phyloP scores from a whole-genome alignment of 2,797 vertebrate species.

The Bovichtus variegatus region DNA sequence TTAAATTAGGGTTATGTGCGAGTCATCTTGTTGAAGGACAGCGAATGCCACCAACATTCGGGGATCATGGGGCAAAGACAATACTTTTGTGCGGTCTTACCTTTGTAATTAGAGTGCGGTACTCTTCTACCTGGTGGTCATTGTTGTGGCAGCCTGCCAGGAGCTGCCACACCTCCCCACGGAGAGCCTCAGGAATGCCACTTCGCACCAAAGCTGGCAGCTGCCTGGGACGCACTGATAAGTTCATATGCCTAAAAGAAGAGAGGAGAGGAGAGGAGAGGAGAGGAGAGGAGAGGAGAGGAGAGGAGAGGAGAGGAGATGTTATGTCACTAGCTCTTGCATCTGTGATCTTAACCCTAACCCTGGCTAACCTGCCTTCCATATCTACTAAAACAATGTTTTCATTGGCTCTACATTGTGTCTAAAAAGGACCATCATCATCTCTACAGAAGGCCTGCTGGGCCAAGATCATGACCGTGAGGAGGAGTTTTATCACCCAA shows the following conservation, averaged over 20 bases:
- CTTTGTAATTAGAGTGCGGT: slow-evolving; percentile 98
- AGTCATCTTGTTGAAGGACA: background rate
- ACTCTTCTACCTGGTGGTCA: slow-evolving; percentile 97
- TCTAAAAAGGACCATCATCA: slow-evolving; percentile 4
- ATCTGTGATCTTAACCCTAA: slow-evolving; percentile 6
- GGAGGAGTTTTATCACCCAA: slow-evolving; percentile 11
- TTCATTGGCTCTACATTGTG: background rate
- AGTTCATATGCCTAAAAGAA: slow-evolving; percentile 92
- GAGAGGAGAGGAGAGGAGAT: too few relatives aligned
- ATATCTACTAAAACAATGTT: slow-evolving; percentile 4
- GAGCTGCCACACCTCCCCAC: slow-evolving; percentile 98
- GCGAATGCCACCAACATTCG: background rate
- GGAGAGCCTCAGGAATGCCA: slow-evolving; percentile 95
- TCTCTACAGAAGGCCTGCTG: background rate
- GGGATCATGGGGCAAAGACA: background rate
- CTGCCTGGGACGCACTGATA: slow-evolving; percentile 94
- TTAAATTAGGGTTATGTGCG: background rate
- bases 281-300: too few relatives aligned
- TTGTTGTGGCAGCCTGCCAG: slow-evolving; percentile 98
- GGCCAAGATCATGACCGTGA: slow-evolving; percentile 1
- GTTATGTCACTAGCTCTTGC: background rate
- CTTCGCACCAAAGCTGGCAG: slow-evolving; percentile 93
- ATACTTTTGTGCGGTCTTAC: slow-evolving; percentile 75
- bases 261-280: background rate
- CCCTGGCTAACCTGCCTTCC: background rate